Base-by-base conservation (phyloP, 2,888 invertebrate species). In the Andrena haemorrhoa region DNA sequence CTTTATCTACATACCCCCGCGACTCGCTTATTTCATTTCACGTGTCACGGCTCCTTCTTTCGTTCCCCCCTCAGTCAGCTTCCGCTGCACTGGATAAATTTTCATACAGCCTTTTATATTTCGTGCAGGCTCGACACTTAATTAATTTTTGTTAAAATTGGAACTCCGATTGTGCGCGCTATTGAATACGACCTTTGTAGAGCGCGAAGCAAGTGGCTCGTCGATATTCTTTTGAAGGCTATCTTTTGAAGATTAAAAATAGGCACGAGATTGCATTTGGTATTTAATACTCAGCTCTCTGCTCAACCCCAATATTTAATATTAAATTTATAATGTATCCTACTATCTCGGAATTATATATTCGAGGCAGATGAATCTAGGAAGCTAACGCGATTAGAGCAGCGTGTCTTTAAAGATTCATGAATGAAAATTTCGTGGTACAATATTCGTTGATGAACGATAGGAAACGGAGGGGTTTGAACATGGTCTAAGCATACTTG, bases 1-100 rank as follows among this genome's bases (percentile, higher is more conserved):
- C 20, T 29, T 10, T 16, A 41, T 12, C 47, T 35, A 60, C n/a
- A 12, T 29, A 20, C 26, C n/a, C 41, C n/a, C 3, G 10, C 12
- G 58, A 41, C 58, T 70, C 58, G 12, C 60, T 60, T 70, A 70
- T 41, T 60, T 70, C 41, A 20, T 60, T 56, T 70, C 70, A 70
- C 58, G 58, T n/a, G 41, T 60, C 58, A 29, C 56, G 26, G 31
- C 12, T 47, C 6, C 60, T 31, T 61, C 47, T 41, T 49, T 60
- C 31, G 20, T 71, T 71, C 20, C 31, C 23, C 3, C 47, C 20
- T 29, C 60, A 41, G 3, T 47, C 69, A 12, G 10, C 41, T 58
- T 69, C 69, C 6, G 29, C 58, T 35, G 41, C 47, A 31, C 58
- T 29, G 41, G 2, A 35, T 20, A 10, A 12, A 47, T 58, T 58